phyloP scores from a whole-genome alignment of 2,113 vertebrate species.

The Galeopterus variegatus region DNA sequence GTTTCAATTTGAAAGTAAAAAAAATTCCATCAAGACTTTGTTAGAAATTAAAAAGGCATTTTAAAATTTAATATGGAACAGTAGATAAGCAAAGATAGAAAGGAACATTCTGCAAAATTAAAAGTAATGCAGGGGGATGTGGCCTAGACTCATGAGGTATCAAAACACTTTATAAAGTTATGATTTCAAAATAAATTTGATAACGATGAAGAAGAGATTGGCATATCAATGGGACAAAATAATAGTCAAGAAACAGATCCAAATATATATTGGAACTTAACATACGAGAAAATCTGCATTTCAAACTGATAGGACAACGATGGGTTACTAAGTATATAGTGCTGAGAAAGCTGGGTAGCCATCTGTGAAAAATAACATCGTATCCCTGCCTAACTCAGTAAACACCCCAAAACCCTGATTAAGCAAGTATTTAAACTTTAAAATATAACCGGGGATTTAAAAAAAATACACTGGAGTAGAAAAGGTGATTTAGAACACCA shows the following conservation, averaged over 20 bases:
- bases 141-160: background rate
- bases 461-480: background rate
- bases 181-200: slow-evolving; percentile 6
- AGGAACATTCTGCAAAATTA: background rate
- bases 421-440: background rate
- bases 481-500: background rate
- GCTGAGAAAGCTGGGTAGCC: background rate
- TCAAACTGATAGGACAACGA: background rate
- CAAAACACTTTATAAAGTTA: background rate
- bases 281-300: background rate
- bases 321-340: background rate
- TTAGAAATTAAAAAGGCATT: background rate
- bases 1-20: background rate
- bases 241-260: background rate
- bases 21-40: background rate
- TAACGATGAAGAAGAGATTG: background rate
- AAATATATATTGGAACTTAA: background rate
- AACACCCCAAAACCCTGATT: background rate
- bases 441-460: background rate
- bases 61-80: background rate
- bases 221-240: background rate
- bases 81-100: background rate
- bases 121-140: background rate
- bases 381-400: background rate
- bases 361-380: background rate